Base-by-base conservation (phyloP, 2,113 vertebrate species). In the Carassius carassius region DNA sequence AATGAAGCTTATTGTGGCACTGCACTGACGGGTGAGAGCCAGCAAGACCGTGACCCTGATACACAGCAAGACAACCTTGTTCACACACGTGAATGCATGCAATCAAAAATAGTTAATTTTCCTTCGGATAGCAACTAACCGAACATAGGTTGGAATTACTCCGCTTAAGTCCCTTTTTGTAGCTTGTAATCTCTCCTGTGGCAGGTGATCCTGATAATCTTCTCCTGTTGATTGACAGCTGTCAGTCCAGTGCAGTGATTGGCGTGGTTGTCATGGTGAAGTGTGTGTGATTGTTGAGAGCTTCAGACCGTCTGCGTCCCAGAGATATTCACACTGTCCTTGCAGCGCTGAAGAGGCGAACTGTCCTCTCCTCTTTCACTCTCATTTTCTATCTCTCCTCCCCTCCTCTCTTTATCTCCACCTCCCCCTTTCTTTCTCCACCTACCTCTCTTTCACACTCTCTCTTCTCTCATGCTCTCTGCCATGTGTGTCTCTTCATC, bases 261-360 rank as follows among this genome's bases (percentile, higher is more conserved):
- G 60, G 23, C 14, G 0, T 47, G 74, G 41, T 78, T 60, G 47
- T 80, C 80, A 78, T 83, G n/a, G 21, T 58, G 58, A 73, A 72
- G 67, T 51, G 87, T 84, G 87, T 83, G 86, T 90, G 87, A 87
- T 80, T 84, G 23, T 54, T 60, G 86, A 82, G 81, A 86, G 85
- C 62, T 88, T 88, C 85, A 84, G 91, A 82, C 87, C 85, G 67
- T 83, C 77, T 86, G 23, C n/a, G 35, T 81, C 56, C 82, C 17
- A 7, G 74, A 79, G 65, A 81, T 25, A 63, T 73, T 78, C 84
- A 37, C 86, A 58, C 88, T 92, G 89, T 91, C 92, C 85, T 92
- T 92, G 89, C 80, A 89, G 77, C 54, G 51, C 87, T 88, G 78
- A 78, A 84, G 82, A 88, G 83, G 56, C 72, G 73, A 85, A 82